These are phyloP conservation scores for Embiotoca jacksoni DNA, from an alignment of 2,113 vertebrate species.

Conservation along the genomic window DNA sequence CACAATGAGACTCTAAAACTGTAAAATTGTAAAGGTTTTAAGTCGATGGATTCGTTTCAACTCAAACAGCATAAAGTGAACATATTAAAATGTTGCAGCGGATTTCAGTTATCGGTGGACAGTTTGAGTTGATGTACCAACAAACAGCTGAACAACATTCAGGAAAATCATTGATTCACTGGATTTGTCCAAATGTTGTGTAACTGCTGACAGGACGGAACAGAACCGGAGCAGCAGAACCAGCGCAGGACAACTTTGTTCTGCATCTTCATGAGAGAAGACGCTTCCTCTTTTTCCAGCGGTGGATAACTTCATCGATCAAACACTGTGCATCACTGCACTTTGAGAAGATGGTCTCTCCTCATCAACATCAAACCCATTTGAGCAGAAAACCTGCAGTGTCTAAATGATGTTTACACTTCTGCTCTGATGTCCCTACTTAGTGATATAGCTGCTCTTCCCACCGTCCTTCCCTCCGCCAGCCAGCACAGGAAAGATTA, in stretches of 20 bases:
- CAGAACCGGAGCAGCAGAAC: too few relatives aligned
- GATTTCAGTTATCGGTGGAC: background rate
- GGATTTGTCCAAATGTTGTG: background rate
- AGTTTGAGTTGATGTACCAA: background rate
- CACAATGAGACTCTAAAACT: too few relatives aligned
- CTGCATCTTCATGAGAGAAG: constrained; percentile 35
- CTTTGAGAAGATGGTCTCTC: constrained; percentile 83
- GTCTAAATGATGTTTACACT: constrained; percentile 88
- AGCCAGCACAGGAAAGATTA: constrained; percentile 72
- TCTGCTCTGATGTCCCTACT: constrained; percentile 84
- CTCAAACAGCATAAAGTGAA: too few relatives aligned
- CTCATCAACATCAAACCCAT: constrained; percentile 89
- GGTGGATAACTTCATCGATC: constrained; percentile 80
- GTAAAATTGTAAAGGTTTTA: too few relatives aligned
- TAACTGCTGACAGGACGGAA: background rate
- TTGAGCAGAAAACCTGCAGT: constrained; percentile 87
- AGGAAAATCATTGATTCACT: background rate
- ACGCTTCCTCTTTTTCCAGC: constrained; percentile 52
- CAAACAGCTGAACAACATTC: background rate
- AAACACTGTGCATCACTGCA: constrained; percentile 81
- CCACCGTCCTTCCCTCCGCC: constrained; percentile 65
- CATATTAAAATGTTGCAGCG: too few relatives aligned
- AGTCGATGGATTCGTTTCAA: too few relatives aligned
- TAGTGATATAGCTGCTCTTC: constrained; percentile 83
- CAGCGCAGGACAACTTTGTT: constrained; percentile 46